Conservation (phyloP, 2,797 vertebrate genomes). For the Melanogrammus aeglefinus region DNA sequence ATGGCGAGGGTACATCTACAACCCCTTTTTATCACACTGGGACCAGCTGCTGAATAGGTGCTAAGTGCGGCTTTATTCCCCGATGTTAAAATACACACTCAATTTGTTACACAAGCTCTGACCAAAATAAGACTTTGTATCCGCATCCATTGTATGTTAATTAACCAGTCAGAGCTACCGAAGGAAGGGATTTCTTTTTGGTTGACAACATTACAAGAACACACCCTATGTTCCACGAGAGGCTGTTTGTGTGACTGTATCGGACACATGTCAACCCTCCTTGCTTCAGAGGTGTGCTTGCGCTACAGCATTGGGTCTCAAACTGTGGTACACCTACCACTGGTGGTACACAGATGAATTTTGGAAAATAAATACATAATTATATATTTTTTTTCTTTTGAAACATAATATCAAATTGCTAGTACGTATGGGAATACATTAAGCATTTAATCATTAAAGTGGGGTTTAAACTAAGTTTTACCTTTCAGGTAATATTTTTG, state of each 20-base stretch:
- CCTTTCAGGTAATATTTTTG: too few relatives aligned
- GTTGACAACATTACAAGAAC: slow-evolving; percentile 29
- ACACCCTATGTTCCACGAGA: slow-evolving; percentile 54
- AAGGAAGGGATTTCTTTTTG: slow-evolving; percentile 40
- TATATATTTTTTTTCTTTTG: too few relatives aligned
- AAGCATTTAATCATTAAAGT: too few relatives aligned
- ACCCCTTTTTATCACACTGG: slow-evolving; percentile 39
- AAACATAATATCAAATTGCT: too few relatives aligned
- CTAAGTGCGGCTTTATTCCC: slow-evolving; percentile 8
- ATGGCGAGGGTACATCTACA: slow-evolving; percentile 24
- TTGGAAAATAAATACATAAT: too few relatives aligned
- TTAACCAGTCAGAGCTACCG: slow-evolving; percentile 33
- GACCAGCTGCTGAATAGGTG: slow-evolving; percentile 26
- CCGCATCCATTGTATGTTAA: slow-evolving; percentile 18
- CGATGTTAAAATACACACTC: slow-evolving; percentile 29
- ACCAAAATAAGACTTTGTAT: neutral
- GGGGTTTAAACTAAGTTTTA: too few relatives aligned
- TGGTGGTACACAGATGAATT: too few relatives aligned
- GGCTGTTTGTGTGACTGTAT: slow-evolving; percentile 42
- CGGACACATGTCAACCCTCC: slow-evolving; percentile 42
- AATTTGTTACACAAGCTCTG: slow-evolving; percentile 8
- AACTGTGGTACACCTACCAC: too few relatives aligned
- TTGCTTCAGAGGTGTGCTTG: neutral
- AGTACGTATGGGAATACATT: too few relatives aligned
- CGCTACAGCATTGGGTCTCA: too few relatives aligned